phyloP scores from a whole-genome alignment of 2,888 invertebrate species.

The Adineta ricciae region DNA sequence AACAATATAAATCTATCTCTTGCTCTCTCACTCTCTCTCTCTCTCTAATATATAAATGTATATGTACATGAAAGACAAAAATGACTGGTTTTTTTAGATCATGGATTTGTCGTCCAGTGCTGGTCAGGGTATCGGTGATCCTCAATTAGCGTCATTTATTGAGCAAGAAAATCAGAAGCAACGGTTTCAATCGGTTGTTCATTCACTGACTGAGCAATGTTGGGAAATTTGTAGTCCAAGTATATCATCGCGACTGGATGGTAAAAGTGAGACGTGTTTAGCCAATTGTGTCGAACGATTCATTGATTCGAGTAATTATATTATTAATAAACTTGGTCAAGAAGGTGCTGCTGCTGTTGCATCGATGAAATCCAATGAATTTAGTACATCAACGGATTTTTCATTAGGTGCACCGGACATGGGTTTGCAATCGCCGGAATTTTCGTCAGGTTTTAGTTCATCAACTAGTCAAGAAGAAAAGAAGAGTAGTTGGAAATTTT shows the following conservation, averaged over 20 bases:
- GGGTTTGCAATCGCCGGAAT: no score
- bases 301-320: slow-evolving; percentile 53
- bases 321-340: slow-evolving; percentile 23
- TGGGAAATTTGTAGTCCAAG: slow-evolving; percentile 62
- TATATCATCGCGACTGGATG: slow-evolving; percentile 57
- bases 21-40: no score
- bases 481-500: slow-evolving; percentile 1
- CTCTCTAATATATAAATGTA: no score
- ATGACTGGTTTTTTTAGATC: background rate
- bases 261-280: slow-evolving; percentile 60
- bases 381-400: no score
- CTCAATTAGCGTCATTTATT: slow-evolving; percentile 58
- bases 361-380: background rate
- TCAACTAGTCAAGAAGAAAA: background rate
- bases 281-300: slow-evolving; percentile 65
- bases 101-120: background rate
- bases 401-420: no score
- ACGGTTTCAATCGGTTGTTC: slow-evolving; percentile 61
- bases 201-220: slow-evolving; percentile 60
- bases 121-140: slow-evolving; percentile 41
- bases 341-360: slow-evolving; percentile 7
- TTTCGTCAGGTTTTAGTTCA: no score
- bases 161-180: slow-evolving; percentile 60
- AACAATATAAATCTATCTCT: background rate
- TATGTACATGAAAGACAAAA: background rate